Base-by-base conservation (phyloP, 2,888 invertebrate genomes). In the Drosophila subquinaria region DNA sequence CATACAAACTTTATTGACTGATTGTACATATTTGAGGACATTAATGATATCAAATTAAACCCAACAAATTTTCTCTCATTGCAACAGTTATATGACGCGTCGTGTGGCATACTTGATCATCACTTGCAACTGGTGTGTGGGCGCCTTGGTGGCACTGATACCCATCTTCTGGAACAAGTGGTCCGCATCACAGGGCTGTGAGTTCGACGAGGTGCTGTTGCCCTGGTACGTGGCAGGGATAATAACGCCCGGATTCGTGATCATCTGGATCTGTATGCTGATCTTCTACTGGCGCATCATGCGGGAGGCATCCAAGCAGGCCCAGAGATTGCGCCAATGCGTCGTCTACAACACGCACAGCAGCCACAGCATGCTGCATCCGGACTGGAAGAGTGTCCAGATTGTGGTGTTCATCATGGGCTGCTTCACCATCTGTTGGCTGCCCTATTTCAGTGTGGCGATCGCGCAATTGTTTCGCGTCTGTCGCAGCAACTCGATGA, bases 111-210 rank as follows among this genome's bases (percentile, higher is more conserved):
- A 94, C 63, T 89, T 94, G 56, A 94, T 96, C 57, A 95, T 96
- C 91, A 93, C 94, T 51, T 91, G 94, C 68, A 96, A 95, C 35
- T 97, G 96, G 96, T 92, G 94, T 3, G 92, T 94, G 55, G 95
- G 96, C 0, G 93, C 95, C 30, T 93, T 94, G 73, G 93, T 96
- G 73, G 95, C 96, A 73, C 94, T 94, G 64, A 94, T 96, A 64
- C 96, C 96, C 1, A 94, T 96, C 75, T 95, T 96, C 92, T 97
- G 96, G 96, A 97, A 97, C 92, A 95, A 95, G 78, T 97, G 96
- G 95, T 93, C 94, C 27, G 93, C 93, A 9, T 94, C 93, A 64
- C 92, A 93, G 43, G 82, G 82, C 23, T 96, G 96, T 90, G 96
- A 96, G 91, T 94, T 96, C 91, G 95, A 95, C 79, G 94, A 95